These are phyloP conservation scores for Chelon labrosus DNA, from an alignment of 2,797 vertebrate genomes.

Conservation along the genomic window DNA sequence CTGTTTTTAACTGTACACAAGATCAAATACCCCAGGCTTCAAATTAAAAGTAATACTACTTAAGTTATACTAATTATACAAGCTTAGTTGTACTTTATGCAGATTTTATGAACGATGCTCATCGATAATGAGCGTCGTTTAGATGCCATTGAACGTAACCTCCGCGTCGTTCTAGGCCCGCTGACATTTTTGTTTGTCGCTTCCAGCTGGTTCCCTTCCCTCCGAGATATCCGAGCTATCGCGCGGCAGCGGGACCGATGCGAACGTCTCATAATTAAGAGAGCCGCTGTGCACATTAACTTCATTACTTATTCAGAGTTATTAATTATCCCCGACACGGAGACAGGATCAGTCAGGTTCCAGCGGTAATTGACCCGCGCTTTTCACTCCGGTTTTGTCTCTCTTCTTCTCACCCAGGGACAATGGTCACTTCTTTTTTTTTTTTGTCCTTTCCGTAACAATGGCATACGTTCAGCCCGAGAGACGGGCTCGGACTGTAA, in stretches of 20 bases:
- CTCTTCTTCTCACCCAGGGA: neutral
- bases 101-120: neutral
- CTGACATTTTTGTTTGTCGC: neutral
- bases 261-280: neutral
- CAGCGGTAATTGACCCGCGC: neutral
- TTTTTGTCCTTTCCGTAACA: slow-evolving; percentile 23
- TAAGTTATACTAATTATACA: neutral
- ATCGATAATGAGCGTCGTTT: neutral
- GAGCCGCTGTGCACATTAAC: slow-evolving; percentile 5
- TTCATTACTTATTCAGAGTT: slow-evolving; percentile 1
- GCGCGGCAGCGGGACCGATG: neutral
- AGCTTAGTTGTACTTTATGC: too few species aligned
- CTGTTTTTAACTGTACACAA: too few species aligned
- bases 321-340: slow-evolving; percentile 1
- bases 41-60: too few species aligned
- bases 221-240: neutral
- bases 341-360: slow-evolving; percentile 2
- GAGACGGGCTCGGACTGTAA: slow-evolving; percentile 22
- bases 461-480: slow-evolving; percentile 24
- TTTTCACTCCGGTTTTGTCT: neutral
- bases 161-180: neutral
- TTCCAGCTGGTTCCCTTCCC: slow-evolving; percentile 1
- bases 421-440: slow-evolving; percentile 5
- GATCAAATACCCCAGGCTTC: too few species aligned
- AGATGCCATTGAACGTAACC: neutral